Percentiles rank a stretch among this genome's conserved stretches.
Conservation (phyloP, 2,113 vertebrate species). For the Oryzias woworae region DNA sequence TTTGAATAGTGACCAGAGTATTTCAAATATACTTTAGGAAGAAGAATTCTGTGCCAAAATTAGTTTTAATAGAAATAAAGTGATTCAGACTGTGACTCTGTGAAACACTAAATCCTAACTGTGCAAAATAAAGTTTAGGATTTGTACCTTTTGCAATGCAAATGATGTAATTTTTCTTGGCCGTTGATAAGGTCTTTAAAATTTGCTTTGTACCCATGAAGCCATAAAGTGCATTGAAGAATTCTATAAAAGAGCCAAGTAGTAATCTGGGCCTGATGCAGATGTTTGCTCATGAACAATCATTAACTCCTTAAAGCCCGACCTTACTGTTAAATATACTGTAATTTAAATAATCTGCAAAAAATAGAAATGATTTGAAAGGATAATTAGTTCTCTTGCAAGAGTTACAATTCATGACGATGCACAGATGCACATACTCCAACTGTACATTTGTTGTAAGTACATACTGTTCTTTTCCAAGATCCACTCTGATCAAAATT, state of each 20-base stretch:
- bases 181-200: not conserved
- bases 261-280: slow-evolving; percentile 6
- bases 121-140: not conserved
- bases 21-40: too few species aligned
- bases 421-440: too few species aligned
- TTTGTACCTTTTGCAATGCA: not conserved
- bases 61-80: not conserved
- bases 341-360: not conserved
- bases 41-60: too few species aligned
- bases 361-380: not conserved
- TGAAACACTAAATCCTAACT: slow-evolving; percentile 2
- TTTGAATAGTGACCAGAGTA: too few species aligned
- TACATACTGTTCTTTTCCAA: too few species aligned
- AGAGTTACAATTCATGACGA: too few species aligned
- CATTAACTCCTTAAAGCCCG: slow-evolving; percentile 3
- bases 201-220: slow-evolving; percentile 7
- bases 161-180: slow-evolving; percentile 10
- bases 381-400: too few species aligned
- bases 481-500: too few species aligned
- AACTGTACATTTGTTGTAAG: too few species aligned
- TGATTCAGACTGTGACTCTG: not conserved
- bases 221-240: slow-evolving; percentile 25
- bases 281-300: slow-evolving; percentile 14
- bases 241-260: slow-evolving; percentile 13
- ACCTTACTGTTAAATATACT: not conserved